Base-by-base conservation (phyloP, 2,797 vertebrate genomes). In the Loris lydekkerianus region DNA sequence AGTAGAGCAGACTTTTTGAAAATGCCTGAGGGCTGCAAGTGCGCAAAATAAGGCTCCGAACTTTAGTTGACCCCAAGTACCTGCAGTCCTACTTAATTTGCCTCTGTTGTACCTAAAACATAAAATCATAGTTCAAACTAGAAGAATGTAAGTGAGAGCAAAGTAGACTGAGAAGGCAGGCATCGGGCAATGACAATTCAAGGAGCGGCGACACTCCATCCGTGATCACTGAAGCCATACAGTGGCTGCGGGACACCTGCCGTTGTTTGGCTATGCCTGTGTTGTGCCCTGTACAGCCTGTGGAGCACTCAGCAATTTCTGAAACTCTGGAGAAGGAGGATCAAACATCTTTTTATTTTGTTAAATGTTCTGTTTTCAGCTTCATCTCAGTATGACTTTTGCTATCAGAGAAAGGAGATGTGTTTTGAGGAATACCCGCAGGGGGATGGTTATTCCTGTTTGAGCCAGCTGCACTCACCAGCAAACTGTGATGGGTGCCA, bases 71-170 rank as follows among this genome's bases (percentile, higher is more conserved):
- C 89, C 93, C 25, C 67, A 25, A 61, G 72, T 93, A 89, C 17
- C 86, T 94, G 72, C 80, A 92, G 76, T 75, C 90, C 69, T 72
- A 85, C 86, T 96, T 96, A 94, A 94, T 56, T 89, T 89, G 72
- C 43, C 31, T 82, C 61, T 29, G 21, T 63, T 85, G 90, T 77
- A 34, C 31, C 58, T 82, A 96, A 94, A 96, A 75, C 80, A 89
- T 67, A 91, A 96, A 95, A 88, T 65, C 27, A 40, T 67, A 91
- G 72, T 95, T 95, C 65, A 82, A 90, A 67, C 86, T 40, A 25
- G 60, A 90, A 80, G 73, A 84, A 94, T 17, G 7, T 40, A 78
- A 73, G 34, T 58, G 72, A 94, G 37, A 82, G 29, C 40, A 81
- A 89, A 94, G 77, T 46, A 86, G 37, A 58, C 69, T 58, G 86